Base-by-base conservation (phyloP, 2,888 invertebrate species). In the Anthophora plumipes region DNA sequence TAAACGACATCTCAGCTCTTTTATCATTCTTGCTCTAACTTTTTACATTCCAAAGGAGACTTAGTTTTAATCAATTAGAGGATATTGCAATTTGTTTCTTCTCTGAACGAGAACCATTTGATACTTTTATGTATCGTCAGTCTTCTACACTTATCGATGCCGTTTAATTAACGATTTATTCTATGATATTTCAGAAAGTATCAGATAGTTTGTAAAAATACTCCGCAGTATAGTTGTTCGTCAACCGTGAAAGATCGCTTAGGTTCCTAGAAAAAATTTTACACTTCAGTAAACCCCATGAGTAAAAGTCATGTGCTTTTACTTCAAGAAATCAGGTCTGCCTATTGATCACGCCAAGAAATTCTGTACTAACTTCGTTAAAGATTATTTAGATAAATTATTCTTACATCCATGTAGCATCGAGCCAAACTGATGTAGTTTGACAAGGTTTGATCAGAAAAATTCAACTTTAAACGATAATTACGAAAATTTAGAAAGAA, bases 241-340 rank as follows among this genome's bases (percentile, higher is more conserved):
- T 54, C 59, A 37, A 31, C 57, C 60, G 67, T 52, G 46, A 57
- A 64, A 37, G 39, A 70, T 22, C 12, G 14, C n/a, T 20, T 6
- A 17, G n/a, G 20, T 20, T 64, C 39, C 41, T 48, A 17, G 8
- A 17, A 55, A 20, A 70, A 60, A 54, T 39, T 69, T 79, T 60
- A 70, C 54, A 70, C 60, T 48, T 66, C 59, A 79, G 69, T 75
- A 79, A 64, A 31, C 22, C 11, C 31, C 12, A 41, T 31, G 43
- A 75, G 78, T 79, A 79, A 70, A 70, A 79, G 64, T 75, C 69
- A 17, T 14, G 46, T 54, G 75, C 75, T 70, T 75, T 79, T 79
- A 75, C 78, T 69, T 75, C 46, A 75, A 54, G 75, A 79, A 75
- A 79, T 55, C 59, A 43, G 61, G n/a, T 55, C 39, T 54, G 17